A percentile compares a stretch with the other conserved stretches of the same genome.
phyloP scores from a whole-genome alignment of 2,888 invertebrate species.

The Folsomia manolachei region DNA sequence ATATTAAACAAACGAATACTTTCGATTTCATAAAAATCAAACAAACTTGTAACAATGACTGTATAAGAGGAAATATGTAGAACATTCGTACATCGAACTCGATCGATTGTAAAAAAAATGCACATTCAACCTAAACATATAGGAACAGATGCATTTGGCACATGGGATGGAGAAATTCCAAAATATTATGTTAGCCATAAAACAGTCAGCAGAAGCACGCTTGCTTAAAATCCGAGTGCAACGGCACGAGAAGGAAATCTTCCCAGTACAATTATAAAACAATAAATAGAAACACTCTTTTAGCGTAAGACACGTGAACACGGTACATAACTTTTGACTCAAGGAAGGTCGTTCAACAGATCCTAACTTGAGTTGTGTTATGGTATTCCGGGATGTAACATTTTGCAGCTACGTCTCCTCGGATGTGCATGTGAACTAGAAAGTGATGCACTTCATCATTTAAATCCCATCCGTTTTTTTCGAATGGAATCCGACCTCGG shows the following conservation, averaged over 20 bases:
- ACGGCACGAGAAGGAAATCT: neutral
- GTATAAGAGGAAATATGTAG: no score
- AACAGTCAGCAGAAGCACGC: slow-evolving; percentile 1
- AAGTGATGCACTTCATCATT: neutral
- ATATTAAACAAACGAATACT: no score
- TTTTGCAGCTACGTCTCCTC: neutral
- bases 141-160: neutral
- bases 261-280: neutral
- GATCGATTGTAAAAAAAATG: neutral
- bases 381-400: neutral
- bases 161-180: neutral
- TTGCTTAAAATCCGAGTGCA: neutral
- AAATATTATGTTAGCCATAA: neutral
- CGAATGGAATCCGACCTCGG: neutral
- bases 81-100: neutral
- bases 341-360: slow-evolving; percentile 3
- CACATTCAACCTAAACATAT: neutral
- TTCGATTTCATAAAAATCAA: no score
- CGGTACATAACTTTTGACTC: neutral
- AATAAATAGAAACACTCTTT: no score
- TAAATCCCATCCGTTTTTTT: no score
- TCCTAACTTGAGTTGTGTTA: neutral
- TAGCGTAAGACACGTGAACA: slow-evolving; percentile 1
- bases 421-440: neutral
- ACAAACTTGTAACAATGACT: no score